Percentiles rank a stretch among this genome's conserved stretches.
phyloP scores from a whole-genome alignment of 2,113 vertebrate species.

The Ibidorhyncha struthersii region DNA sequence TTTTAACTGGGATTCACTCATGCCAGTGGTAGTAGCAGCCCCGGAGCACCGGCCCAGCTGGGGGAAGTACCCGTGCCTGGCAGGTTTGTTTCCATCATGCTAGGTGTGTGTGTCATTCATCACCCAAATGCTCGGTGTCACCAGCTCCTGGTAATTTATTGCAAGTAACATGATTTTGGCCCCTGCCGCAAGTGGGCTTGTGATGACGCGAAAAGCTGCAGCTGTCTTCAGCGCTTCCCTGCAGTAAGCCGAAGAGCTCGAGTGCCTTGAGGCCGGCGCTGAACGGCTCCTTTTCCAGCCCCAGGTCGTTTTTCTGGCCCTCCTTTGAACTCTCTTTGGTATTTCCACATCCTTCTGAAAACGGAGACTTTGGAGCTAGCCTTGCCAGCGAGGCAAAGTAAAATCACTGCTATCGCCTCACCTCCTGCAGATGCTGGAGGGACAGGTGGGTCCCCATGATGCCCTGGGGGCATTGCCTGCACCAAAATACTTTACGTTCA shows the following conservation, averaged over 20 bases:
- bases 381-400: neutral
- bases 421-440: neutral
- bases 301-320: neutral
- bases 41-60: neutral
- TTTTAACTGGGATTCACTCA: neutral
- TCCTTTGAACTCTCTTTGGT: conserved; percentile 32
- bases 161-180: neutral
- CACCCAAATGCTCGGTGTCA: neutral
- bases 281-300: neutral
- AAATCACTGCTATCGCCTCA: neutral
- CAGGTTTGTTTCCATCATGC: neutral
- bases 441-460: accelerated
- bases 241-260: neutral
- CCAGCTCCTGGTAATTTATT: conserved; percentile 24
- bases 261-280: neutral
- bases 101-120: neutral
- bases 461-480: neutral
- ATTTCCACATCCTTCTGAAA: conserved; percentile 7
- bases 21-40: neutral
- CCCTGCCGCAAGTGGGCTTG: neutral
- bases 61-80: neutral
- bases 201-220: neutral
- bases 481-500: neutral
- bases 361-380: neutral
- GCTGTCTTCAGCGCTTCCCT: conserved; percentile 32